Conservation (phyloP, 2,113 vertebrate genomes). For the Atherinomorus stipes region DNA sequence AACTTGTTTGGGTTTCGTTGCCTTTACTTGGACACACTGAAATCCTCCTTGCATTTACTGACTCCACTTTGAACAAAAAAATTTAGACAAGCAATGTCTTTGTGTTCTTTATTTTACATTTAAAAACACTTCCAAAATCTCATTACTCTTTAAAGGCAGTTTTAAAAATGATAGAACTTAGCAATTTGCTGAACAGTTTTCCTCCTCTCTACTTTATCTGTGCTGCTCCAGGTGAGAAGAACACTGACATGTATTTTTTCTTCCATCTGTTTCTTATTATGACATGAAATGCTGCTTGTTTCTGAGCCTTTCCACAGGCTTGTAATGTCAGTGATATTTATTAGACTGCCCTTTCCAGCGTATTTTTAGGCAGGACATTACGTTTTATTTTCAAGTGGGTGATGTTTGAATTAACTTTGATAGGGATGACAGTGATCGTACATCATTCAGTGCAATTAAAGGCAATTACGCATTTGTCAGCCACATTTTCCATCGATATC, state of each 20-base stretch:
- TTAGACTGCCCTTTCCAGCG: conserved; percentile 33
- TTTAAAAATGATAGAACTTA: conserved; percentile 2
- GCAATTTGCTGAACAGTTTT: conserved; percentile 10
- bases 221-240: conserved; percentile 46
- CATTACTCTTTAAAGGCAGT: conserved; percentile 10
- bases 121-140: neutral
- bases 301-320: conserved; percentile 48
- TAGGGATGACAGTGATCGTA: conserved; percentile 49
- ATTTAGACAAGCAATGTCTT: neutral
- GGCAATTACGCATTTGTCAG: conserved; percentile 1
- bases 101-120: neutral
- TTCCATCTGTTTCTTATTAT: conserved; percentile 73
- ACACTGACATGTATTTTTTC: neutral
- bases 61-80: conserved; percentile 3
- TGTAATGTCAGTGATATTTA: conserved; percentile 74
- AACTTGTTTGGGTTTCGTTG: neutral
- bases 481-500: conserved; percentile 11
- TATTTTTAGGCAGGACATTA: conserved; percentile 28
- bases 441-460: conserved; percentile 36
- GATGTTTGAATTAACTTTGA: conserved; percentile 60
- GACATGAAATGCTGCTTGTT: conserved; percentile 28
- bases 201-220: conserved; percentile 7
- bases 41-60: conserved; percentile 12
- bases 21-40: neutral
- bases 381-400: conserved; percentile 54